phyloP scores from a whole-genome alignment of 2,888 invertebrate species.

The Lomographa bimaculata region DNA sequence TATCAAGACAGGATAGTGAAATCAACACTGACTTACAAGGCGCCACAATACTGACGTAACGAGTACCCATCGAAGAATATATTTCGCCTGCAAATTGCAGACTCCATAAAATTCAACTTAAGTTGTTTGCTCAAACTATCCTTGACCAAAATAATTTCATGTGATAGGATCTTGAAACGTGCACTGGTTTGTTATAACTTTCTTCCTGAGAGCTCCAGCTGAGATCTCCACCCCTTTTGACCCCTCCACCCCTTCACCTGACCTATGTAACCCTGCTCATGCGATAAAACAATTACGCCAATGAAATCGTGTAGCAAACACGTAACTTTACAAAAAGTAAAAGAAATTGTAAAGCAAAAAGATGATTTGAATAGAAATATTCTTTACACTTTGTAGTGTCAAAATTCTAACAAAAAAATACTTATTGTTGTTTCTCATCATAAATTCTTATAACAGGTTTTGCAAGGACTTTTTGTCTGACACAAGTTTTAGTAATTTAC shows the following conservation, averaged over 20 bases:
- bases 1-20: no score
- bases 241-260: conserved; percentile 41
- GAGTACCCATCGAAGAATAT: neutral
- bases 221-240: conserved; percentile 39
- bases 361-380: conserved; percentile 16
- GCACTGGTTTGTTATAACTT: conserved; percentile 69
- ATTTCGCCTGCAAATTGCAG: conserved; percentile 53
- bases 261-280: conserved; percentile 67
- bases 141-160: conserved; percentile 74
- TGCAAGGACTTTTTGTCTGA: no score
- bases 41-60: neutral
- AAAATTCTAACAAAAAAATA: no score
- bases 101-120: conserved; percentile 50
- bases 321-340: conserved; percentile 31
- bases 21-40: no score
- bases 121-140: conserved; percentile 67
- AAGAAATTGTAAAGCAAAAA: conserved; percentile 19
- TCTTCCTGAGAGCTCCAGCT: conserved; percentile 64
- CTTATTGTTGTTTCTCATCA: no score
- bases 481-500: no score
- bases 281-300: conserved; percentile 82
- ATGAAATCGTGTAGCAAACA: conserved; percentile 62
- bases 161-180: conserved; percentile 74
- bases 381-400: neutral
- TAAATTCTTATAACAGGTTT: no score